Evolutionary conservation across 2,113 vertebrate genomes (phyloP).

Genomic region (Uropsilus gracilis): DNA sequence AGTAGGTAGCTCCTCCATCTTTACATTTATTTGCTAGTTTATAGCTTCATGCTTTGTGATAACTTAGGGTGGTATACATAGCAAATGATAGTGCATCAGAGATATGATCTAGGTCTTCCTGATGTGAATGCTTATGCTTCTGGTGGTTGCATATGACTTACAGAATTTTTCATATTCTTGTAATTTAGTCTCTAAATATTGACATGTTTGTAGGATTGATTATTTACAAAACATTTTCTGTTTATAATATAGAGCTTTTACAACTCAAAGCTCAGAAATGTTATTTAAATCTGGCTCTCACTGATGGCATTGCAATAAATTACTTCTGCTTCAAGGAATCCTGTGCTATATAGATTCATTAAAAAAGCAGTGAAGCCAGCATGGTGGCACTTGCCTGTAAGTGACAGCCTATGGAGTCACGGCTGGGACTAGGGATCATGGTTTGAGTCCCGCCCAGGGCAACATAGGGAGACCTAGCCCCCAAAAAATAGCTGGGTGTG

Average conservation of each 20-base stretch:
- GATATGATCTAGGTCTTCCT: neutral
- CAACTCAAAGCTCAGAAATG: constrained; percentile 2
- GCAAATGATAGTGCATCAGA: neutral
- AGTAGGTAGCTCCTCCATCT: neutral
- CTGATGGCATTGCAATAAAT: constrained; percentile 23
- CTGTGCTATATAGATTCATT: neutral
- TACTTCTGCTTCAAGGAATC: neutral
- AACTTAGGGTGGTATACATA: neutral
- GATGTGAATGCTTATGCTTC: neutral
- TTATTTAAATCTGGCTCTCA: too few relatives aligned
- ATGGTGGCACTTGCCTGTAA: too few relatives aligned
- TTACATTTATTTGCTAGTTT: neutral
- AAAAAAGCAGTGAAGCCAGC: too few relatives aligned
- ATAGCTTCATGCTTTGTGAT: neutral
- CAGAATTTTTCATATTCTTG: constrained; percentile 40
- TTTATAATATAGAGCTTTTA: constrained; percentile 1
- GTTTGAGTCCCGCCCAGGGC: too few relatives aligned
- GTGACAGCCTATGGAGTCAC: too few relatives aligned
- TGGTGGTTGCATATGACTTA: neutral
- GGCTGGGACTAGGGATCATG: too few relatives aligned
- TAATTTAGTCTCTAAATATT: constrained; percentile 57
- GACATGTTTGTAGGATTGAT: constrained; percentile 14
- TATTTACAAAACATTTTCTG: constrained; percentile 35
- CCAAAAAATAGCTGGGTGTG: too few relatives aligned
- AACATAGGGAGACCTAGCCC: too few relatives aligned